Evolutionary conservation across 2,888 invertebrate genomes (phyloP), one percentile per base, ranked within the genome.

Genomic region (Rhabditoides inermis): DNA sequence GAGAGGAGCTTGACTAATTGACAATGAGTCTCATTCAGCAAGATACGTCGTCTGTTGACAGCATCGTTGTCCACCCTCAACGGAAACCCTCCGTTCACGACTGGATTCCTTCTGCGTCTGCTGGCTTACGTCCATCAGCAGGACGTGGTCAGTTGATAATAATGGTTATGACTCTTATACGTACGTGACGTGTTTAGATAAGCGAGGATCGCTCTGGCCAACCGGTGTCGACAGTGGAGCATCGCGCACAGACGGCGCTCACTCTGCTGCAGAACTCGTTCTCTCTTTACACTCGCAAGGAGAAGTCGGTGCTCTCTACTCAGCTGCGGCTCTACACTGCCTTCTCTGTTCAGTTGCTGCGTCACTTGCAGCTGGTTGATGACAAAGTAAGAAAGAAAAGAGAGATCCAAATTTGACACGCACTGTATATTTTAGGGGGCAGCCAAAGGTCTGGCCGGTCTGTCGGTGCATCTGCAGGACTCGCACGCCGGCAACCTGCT

Each of bases 11-110:
- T 32, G 28, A 15, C 20, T 42, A n/a, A 12, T 25, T 42, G n/a
- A 12, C 42, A 32, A 42, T 18, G 18, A 4, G 2, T 2, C 18
- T 25, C 15, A 51, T 60, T 39, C 53, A 72, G 73, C 56, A 74
- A 74, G 54, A 73, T 75, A 28, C 69, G 74, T 41, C 71, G 74
- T 39, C 66, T 74, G 15, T 46, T 74, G 52, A 74, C 74, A 1
- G 71, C 74, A 23, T 70, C 69, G 32, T 54, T 74, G 36, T 69
- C 74, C 1, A 72, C 65, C 26, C 54, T 74, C 18, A 69, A 71
- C 44, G 74, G 73, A 46, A 75, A 74, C 61, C 70, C 69, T 6
- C 74, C 74, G 12, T 74, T 71, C 58, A 73, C 74, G 2, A 60
- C 66, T 1, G 52, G 68, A 6, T 73, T 65, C 60, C 55, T 74